Base-by-base conservation (phyloP, 2,113 vertebrate genomes). In the Pica pica region DNA sequence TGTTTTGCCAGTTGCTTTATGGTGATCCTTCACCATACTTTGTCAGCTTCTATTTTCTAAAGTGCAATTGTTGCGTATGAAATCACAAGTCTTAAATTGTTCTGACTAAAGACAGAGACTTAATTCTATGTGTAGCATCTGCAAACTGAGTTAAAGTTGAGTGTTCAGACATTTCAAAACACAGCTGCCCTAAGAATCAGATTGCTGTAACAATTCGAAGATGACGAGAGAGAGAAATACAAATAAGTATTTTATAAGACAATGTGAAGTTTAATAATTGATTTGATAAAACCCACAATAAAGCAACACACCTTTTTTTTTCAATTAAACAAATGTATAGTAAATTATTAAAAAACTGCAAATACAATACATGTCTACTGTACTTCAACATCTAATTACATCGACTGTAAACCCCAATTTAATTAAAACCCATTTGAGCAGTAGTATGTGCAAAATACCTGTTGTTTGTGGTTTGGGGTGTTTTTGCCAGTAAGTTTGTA, bases 201-300 rank as follows among this genome's bases (percentile, higher is more conserved):
- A 57, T 23, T 50, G 28, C 44, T 61, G 5, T 61, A 50, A 37
- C 31, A 77, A 70, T 50, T 50, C 2, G 0, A 55, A 61, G 19
- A 59, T 75, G 16, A 74, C 8, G 37, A 71, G 18, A 79, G 28
- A 75, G 19, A 77, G 46, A 53, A 85, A 53, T 39, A 74, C 41
- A 84, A 91, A 78, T 69, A 70, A 75, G 35, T 92, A 52, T 82
- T 96, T 93, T 89, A 44, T 83, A 95, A 93, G 83, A 90, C 60
- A 91, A 81, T 84, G 57, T 50, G 86, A 83, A 95, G 79, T 97
- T 97, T 96, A 96, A 96, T 87, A 96, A 97, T 42, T 70, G 61
- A 94, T 97, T 97, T 97, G 97, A 98, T 97, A 98, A 98, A 98
- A 97, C 92, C 95, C 97, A 97, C 97, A 91, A 86, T 90, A 98